phyloP scores from a whole-genome alignment of 2,797 vertebrate genomes.

The Ispidina picta region DNA sequence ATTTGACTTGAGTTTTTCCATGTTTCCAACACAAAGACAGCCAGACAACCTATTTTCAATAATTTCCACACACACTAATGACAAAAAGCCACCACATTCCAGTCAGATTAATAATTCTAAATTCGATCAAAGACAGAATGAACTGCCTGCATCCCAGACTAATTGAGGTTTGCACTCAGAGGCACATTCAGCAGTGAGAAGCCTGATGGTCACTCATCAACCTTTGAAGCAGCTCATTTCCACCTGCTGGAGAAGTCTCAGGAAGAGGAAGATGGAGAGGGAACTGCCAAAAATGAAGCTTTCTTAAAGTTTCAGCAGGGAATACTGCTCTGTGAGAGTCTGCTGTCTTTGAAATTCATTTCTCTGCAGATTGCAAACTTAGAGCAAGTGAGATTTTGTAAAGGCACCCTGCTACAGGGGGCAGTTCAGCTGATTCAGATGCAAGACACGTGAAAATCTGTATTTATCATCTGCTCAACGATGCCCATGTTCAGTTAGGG shows the following conservation, averaged over 20 bases:
- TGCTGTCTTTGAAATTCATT: neutral
- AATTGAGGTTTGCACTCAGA: neutral
- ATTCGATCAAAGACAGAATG: neutral
- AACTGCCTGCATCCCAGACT: neutral
- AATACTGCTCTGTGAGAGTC: neutral
- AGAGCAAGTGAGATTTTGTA: neutral
- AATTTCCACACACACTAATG: neutral
- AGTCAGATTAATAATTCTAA: neutral
- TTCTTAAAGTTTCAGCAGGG: neutral
- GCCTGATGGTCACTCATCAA: fast-evolving
- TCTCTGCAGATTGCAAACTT: neutral
- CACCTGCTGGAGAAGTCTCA: neutral
- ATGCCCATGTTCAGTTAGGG: neutral
- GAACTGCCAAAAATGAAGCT: neutral
- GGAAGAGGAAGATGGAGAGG: neutral
- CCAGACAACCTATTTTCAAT: neutral
- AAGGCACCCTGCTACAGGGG: neutral
- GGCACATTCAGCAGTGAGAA: neutral
- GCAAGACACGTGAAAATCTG: neutral
- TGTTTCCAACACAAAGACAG: neutral
- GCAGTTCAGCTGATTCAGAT: neutral
- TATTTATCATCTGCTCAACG: neutral
- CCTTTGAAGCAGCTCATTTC: neutral
- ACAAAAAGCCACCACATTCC: slow-evolving; percentile 9
- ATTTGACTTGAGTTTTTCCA: neutral